Evolutionary conservation across 2,797 vertebrate species (phyloP).

Genomic region (Gadopsis bispinosus): DNA sequence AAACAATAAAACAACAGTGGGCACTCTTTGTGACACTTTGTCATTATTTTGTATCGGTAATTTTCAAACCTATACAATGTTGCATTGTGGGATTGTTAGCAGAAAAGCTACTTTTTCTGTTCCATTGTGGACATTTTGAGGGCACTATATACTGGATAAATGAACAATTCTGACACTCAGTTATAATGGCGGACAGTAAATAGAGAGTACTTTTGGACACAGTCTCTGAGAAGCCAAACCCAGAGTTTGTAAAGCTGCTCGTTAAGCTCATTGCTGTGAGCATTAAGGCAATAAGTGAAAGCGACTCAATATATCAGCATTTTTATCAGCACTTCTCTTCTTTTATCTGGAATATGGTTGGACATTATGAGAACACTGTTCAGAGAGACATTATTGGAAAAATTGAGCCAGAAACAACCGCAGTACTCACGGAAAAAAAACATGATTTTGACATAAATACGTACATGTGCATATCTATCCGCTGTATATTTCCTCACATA

Average conservation of each 20-base stretch:
- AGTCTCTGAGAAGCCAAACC: constrained; percentile 6
- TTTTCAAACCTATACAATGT: no score
- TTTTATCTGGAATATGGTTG: constrained; percentile 4
- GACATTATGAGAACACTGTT: neutral
- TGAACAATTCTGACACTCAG: neutral
- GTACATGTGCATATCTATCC: constrained; percentile 38
- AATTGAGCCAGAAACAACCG: constrained; percentile 8
- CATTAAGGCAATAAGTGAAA: neutral
- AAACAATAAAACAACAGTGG: no score
- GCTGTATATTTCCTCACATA: constrained; percentile 36
- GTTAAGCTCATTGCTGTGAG: neutral
- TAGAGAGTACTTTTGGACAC: neutral
- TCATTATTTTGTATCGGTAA: neutral
- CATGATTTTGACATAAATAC: constrained; percentile 36
- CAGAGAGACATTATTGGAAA: neutral
- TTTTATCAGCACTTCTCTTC: constrained; percentile 19
- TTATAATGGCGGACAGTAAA: neutral
- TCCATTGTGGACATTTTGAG: neutral
- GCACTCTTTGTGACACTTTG: neutral
- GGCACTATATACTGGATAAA: neutral
- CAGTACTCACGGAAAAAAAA: neutral
- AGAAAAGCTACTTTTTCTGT: neutral
- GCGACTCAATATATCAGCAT: neutral
- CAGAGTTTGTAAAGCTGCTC: neutral
- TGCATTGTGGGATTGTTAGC: neutral